Conservation (phyloP, 2,113 vertebrate genomes). For the Accipiter cooperii region DNA sequence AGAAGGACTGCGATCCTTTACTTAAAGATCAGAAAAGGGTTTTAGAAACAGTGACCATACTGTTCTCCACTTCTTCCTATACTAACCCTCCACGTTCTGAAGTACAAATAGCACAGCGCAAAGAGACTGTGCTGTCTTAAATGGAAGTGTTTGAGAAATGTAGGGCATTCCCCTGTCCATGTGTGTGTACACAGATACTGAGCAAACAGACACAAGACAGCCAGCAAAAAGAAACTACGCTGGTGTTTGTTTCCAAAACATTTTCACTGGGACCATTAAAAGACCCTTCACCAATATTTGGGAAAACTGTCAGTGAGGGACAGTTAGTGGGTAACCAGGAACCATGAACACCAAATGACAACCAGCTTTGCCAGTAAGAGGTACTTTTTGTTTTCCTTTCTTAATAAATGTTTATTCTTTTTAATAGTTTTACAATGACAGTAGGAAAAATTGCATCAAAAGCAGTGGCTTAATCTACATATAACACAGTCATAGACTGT, state of each 20-base stretch:
- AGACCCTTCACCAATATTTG: not conserved
- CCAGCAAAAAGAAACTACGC: not conserved
- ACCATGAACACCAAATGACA: not conserved
- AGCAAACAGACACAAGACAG: not conserved
- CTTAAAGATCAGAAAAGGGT: not conserved
- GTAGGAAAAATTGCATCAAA: not conserved
- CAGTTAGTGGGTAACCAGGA: not conserved
- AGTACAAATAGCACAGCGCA: not conserved
- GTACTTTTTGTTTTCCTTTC: not conserved
- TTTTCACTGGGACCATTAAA: not conserved
- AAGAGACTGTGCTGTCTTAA: not conserved
- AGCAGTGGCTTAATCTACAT: not conserved
- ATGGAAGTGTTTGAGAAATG: not conserved
- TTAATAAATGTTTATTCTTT: not conserved
- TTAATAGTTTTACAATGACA: not conserved
- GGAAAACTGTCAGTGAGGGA: not conserved
- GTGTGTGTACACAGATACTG: not conserved
- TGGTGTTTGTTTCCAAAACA: not conserved
- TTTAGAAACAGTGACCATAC: not conserved
- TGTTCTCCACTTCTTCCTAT: not conserved
- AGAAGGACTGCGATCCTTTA: not conserved
- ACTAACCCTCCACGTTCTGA: not conserved
- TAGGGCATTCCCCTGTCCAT: rapidly evolving
- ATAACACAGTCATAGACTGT: not conserved
- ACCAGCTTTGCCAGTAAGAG: not conserved